phyloP scores from a whole-genome alignment of 2,888 invertebrate genomes.

The Heliconius charithonia region DNA sequence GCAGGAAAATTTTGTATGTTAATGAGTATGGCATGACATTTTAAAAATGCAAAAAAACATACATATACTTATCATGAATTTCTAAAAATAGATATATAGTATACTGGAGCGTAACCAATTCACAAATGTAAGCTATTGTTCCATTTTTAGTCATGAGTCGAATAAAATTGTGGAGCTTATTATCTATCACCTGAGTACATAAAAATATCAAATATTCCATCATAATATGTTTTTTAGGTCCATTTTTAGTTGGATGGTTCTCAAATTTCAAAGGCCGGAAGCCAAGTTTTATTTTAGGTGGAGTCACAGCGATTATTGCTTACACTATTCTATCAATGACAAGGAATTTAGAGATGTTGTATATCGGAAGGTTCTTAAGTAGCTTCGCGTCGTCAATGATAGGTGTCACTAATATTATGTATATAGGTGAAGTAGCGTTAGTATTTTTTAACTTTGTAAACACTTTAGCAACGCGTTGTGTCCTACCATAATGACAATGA shows the following conservation, averaged over 20 bases:
- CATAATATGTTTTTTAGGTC: conserved; percentile 52
- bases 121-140: no score
- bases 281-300: conserved; percentile 28
- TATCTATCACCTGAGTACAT: no score
- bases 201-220: not conserved
- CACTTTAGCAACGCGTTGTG: no score
- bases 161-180: no score
- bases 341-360: conserved; percentile 27
- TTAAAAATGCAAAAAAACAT: no score
- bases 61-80: no score
- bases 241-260: conserved; percentile 32
- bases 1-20: no score
- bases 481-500: no score
- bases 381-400: conserved; percentile 38
- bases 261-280: conserved; percentile 38
- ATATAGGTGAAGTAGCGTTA: conserved; percentile 39
- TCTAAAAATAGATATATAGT: no score
- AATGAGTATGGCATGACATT: no score
- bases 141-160: no score
- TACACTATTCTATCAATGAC: conserved; percentile 16
- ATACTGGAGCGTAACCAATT: no score
- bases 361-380: conserved; percentile 27
- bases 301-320: conserved; percentile 6
- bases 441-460: conserved; percentile 2
- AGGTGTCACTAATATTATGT: conserved; percentile 24